Conservation (phyloP, 2,888 invertebrate species). For the Cataglyphis altisquamis region DNA sequence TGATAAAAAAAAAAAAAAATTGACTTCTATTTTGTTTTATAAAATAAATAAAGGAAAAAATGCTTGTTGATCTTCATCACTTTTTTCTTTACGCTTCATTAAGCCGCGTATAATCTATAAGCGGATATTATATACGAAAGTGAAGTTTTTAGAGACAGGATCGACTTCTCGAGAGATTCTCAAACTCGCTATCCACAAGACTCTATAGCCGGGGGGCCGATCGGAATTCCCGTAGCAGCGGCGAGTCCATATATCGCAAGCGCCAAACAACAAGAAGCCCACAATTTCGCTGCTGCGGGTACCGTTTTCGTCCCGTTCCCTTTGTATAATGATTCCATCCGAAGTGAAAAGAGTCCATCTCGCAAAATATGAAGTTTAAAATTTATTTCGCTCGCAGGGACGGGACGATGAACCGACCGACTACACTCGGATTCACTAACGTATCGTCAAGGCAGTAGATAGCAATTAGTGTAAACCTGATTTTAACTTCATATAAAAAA, state of each 20-base stretch:
- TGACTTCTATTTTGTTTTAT: background rate
- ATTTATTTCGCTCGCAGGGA: slow-evolving; percentile 55
- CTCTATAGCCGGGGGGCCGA: slow-evolving; percentile 61
- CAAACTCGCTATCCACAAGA: slow-evolving; percentile 64
- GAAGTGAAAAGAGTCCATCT: slow-evolving; percentile 36
- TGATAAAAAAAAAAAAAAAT: too few relatives aligned
- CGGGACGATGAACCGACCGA: slow-evolving; percentile 53
- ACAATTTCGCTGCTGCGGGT: slow-evolving; percentile 68
- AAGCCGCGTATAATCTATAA: background rate
- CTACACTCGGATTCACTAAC: slow-evolving; percentile 7
- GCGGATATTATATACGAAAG: background rate
- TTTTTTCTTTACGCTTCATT: background rate
- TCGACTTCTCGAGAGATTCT: slow-evolving; percentile 51
- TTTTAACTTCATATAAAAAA: background rate
- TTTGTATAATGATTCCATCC: slow-evolving; percentile 59
- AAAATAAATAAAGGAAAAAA: background rate
- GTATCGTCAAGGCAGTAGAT: background rate
- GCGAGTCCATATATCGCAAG: slow-evolving; percentile 44
- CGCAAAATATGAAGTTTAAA: slow-evolving; percentile 52
- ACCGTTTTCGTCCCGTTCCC: slow-evolving; percentile 63
- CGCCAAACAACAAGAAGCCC: slow-evolving; percentile 66
- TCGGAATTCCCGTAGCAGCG: slow-evolving; percentile 58
- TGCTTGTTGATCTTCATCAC: background rate
- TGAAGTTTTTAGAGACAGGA: slow-evolving; percentile 30
- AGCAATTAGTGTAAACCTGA: slow-evolving; percentile 36